phyloP scores from a whole-genome alignment of 2,113 vertebrate species.

The Syngnathus scovelli region DNA sequence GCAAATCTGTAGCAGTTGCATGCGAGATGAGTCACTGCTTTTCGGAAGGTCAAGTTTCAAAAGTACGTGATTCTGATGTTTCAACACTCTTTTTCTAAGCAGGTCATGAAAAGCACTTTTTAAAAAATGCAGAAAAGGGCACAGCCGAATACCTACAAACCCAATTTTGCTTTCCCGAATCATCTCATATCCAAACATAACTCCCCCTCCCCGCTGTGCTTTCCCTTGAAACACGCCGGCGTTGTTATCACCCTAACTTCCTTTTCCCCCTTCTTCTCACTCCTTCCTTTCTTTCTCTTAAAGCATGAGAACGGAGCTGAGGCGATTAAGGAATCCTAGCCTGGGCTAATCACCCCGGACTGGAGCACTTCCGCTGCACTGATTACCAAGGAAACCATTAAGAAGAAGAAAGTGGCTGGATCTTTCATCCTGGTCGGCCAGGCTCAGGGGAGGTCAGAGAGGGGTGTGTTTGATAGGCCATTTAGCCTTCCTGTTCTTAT shows the following conservation, averaged over 20 bases:
- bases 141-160: background rate
- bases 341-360: constrained; percentile 73
- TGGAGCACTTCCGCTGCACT: constrained; percentile 79
- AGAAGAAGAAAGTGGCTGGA: constrained; percentile 81
- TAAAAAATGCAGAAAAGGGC: background rate
- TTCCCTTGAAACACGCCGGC: constrained; percentile 50
- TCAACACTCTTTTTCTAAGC: constrained; percentile 17
- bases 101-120: constrained; percentile 19
- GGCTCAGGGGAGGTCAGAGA: constrained; percentile 79
- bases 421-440: constrained; percentile 79
- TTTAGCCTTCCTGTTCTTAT: constrained; percentile 79
- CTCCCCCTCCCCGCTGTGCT: background rate
- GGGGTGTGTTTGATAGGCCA: constrained; percentile 78
- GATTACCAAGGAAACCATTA: constrained; percentile 90
- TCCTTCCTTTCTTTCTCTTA: constrained; percentile 62
- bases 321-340: constrained; percentile 78
- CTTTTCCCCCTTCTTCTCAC: constrained; percentile 56
- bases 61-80: constrained; percentile 18
- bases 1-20: constrained; percentile 6
- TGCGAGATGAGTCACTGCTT: constrained; percentile 35
- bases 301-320: constrained; percentile 68
- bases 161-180: constrained; percentile 8
- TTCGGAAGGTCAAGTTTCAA: constrained; percentile 38
- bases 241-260: constrained; percentile 72
- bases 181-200: constrained; percentile 33